phyloP scores from a whole-genome alignment of 2,113 vertebrate genomes.

The Gopherus flavomarginatus region DNA sequence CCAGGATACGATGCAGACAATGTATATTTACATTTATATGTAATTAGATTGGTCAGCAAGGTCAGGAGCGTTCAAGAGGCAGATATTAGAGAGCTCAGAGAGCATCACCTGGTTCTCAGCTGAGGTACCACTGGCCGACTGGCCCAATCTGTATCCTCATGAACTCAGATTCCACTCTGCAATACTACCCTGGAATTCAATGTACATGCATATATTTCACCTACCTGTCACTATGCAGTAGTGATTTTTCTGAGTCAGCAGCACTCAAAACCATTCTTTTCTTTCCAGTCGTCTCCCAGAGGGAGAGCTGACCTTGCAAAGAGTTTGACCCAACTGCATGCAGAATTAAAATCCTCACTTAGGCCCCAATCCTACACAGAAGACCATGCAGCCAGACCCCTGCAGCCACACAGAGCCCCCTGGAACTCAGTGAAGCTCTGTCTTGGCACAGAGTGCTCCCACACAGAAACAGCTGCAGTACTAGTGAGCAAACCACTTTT shows the following conservation, averaged over 20 bases:
- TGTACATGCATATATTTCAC: neutral
- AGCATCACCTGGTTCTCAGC: neutral
- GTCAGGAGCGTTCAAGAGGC: neutral
- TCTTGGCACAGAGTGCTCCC: neutral
- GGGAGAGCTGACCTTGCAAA: neutral
- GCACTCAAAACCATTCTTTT: neutral
- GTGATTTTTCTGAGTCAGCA: neutral
- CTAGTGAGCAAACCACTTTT: neutral
- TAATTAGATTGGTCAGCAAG: neutral
- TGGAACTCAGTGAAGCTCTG: neutral
- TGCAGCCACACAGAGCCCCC: neutral
- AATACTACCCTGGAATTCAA: neutral
- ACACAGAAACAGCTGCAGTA: neutral
- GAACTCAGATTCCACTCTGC: neutral
- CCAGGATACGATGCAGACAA: neutral
- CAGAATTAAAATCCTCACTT: neutral
- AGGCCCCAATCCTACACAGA: accelerated
- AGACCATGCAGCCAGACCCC: neutral
- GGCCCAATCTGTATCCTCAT: neutral
- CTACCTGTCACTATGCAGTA: neutral
- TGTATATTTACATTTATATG: neutral
- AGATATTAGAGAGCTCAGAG: neutral
- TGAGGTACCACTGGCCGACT: neutral
- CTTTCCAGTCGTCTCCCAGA: neutral
- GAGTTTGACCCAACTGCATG: neutral